These are phyloP conservation scores for Sturnus vulgaris DNA, from an alignment of 2,113 vertebrate species.

Conservation along the genomic window DNA sequence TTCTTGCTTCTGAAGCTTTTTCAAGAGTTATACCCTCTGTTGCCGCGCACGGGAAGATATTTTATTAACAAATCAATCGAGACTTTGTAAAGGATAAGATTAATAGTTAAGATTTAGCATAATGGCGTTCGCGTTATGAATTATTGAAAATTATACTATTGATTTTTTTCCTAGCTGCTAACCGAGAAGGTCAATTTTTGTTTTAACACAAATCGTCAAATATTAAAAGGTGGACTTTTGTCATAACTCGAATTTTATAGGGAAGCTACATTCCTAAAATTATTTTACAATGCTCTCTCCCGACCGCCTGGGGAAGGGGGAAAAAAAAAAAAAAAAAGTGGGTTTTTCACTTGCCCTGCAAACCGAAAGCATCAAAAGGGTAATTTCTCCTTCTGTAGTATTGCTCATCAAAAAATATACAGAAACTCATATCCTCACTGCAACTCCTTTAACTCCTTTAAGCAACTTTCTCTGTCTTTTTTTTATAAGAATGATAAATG, in stretches of 20 bases:
- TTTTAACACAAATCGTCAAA: slow-evolving; percentile 80
- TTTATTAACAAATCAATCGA: slow-evolving; percentile 87
- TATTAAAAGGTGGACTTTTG: slow-evolving; percentile 74
- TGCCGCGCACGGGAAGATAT: slow-evolving; percentile 78
- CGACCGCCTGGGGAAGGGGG: not conserved
- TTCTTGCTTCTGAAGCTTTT: slow-evolving; percentile 82
- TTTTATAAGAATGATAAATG: not conserved
- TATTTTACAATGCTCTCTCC: slow-evolving; percentile 48
- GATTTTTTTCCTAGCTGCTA: slow-evolving; percentile 71
- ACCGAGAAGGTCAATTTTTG: slow-evolving; percentile 80
- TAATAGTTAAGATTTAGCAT: slow-evolving; percentile 83
- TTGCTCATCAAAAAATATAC: slow-evolving; percentile 39
- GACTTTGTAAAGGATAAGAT: slow-evolving; percentile 86
- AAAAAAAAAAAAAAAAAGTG: not conserved
- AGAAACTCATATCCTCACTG: slow-evolving; percentile 46
- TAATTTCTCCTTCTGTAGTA: slow-evolving; percentile 38
- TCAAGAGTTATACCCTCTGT: slow-evolving; percentile 83
- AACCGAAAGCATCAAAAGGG: slow-evolving; percentile 40
- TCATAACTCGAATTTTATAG: slow-evolving; percentile 70
- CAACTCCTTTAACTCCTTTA: slow-evolving; percentile 52
- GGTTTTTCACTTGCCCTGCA: slow-evolving; percentile 13
- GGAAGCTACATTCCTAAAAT: slow-evolving; percentile 65
- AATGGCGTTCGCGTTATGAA: slow-evolving; percentile 80
- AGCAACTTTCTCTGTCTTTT: slow-evolving; percentile 52
- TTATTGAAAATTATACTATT: slow-evolving; percentile 83